phyloP scores from a whole-genome alignment of 2,888 invertebrate species.

The Tinea semifulvella region DNA sequence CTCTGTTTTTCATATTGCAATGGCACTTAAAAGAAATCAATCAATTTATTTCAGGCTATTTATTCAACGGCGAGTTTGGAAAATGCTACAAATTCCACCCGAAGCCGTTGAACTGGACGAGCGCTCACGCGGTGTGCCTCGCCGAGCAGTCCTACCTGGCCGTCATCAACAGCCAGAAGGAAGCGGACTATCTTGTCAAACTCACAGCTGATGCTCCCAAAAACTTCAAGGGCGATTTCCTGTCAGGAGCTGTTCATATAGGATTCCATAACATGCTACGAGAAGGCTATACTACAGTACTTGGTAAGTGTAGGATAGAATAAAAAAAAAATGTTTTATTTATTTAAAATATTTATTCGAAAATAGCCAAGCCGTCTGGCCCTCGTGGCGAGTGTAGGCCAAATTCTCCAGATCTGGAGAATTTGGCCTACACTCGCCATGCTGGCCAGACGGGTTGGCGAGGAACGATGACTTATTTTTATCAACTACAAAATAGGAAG shows the following conservation, averaged over 20 bases:
- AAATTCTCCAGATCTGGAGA: too few relatives aligned
- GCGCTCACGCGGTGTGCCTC: constrained; percentile 35
- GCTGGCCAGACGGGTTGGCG: too few relatives aligned
- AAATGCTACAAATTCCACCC: constrained; percentile 46
- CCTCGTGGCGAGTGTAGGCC: too few relatives aligned
- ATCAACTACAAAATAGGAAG: too few relatives aligned
- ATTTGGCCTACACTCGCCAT: too few relatives aligned
- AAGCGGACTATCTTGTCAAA: constrained; percentile 30
- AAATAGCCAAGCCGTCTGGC: too few relatives aligned
- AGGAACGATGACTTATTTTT: too few relatives aligned
- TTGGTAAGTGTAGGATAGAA: constrained; percentile 25
- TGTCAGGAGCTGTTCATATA: constrained; percentile 20
- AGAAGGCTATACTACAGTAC: constrained; percentile 30
- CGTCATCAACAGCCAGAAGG: constrained; percentile 34
- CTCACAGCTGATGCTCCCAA: constrained; percentile 30
- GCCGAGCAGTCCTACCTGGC: constrained; percentile 40
- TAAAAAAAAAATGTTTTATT: background rate
- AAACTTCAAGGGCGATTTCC: constrained; percentile 26
- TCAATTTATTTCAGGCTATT: constrained; percentile 35
- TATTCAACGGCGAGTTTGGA: constrained; percentile 27
- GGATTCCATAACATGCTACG: constrained; percentile 24
- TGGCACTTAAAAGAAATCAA: too few relatives aligned
- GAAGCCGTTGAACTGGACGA: constrained; percentile 36
- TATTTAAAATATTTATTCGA: too few relatives aligned
- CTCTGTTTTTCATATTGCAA: too few relatives aligned